These are phyloP conservation scores for Coecobrya sp. DNA, from an alignment of 2,888 invertebrate species.

Conservation along the genomic window DNA sequence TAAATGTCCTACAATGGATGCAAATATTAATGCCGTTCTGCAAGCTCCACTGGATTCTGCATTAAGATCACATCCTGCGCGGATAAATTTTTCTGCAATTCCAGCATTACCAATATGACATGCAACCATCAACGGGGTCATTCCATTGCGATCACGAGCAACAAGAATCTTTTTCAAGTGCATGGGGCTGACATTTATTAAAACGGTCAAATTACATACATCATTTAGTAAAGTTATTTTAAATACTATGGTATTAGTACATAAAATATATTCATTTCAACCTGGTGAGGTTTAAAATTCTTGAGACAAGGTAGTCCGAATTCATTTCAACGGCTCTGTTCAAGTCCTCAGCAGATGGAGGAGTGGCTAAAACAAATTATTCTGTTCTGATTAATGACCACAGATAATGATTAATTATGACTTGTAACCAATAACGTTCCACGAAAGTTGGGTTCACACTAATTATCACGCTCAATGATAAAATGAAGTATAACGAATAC, in stretches of 20 bases:
- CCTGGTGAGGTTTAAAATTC: constrained; percentile 81
- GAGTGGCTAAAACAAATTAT: constrained; percentile 66
- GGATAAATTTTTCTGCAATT: constrained; percentile 84
- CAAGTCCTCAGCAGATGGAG: constrained; percentile 82
- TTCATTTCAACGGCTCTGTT: constrained; percentile 83
- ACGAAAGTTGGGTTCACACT: no score
- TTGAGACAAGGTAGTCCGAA: constrained; percentile 81
- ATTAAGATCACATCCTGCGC: constrained; percentile 85
- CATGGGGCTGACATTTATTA: no score
- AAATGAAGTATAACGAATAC: no score
- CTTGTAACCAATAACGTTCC: no score
- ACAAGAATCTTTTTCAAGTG: constrained; percentile 76
- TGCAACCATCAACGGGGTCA: constrained; percentile 86
- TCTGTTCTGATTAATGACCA: neutral
- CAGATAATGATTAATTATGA: no score
- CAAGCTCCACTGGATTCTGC: constrained; percentile 78
- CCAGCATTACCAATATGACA: constrained; percentile 83
- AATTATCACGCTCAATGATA: no score
- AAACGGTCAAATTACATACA: no score
- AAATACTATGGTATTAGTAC: no score
- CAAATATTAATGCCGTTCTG: constrained; percentile 86
- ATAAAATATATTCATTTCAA: no score
- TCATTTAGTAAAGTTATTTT: no score
- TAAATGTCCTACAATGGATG: constrained; percentile 83
- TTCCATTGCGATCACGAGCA: constrained; percentile 84